Percentiles rank a stretch among this genome's conserved stretches.
phyloP scores from a whole-genome alignment of 2,888 invertebrate species.

The Phyto melanocephala region DNA sequence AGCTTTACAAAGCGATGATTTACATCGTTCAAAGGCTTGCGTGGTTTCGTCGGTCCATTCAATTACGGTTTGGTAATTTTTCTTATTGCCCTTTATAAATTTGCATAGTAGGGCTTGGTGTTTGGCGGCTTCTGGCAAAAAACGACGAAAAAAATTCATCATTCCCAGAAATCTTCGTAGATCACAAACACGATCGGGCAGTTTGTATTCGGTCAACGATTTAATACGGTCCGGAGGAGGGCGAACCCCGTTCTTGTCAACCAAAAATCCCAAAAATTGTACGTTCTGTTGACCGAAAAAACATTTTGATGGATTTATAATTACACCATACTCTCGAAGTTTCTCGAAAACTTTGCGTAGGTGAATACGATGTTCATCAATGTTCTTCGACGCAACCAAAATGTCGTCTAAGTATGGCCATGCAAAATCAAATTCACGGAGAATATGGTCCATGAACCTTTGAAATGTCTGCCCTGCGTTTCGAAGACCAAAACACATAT shows the following conservation, averaged over 20 bases:
- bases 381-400: slow-evolving; percentile 10
- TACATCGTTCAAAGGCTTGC: neutral
- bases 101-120: neutral
- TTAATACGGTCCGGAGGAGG: slow-evolving; percentile 57
- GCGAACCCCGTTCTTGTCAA: slow-evolving; percentile 32
- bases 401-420: slow-evolving; percentile 33
- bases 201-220: slow-evolving; percentile 52
- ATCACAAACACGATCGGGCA: slow-evolving; percentile 55
- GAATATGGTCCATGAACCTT: slow-evolving; percentile 38
- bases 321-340: slow-evolving; percentile 63
- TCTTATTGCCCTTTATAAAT: neutral
- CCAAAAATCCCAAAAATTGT: slow-evolving; percentile 56
- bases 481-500: slow-evolving; percentile 46
- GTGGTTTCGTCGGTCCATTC: neutral
- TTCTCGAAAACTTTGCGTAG: neutral
- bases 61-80: neutral
- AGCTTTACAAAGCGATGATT: neutral
- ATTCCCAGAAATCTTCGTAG: slow-evolving; percentile 24
- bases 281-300: slow-evolving; percentile 45
- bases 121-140: neutral
- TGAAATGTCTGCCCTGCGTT: slow-evolving; percentile 49
- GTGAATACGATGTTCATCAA: neutral
- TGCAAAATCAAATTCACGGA: slow-evolving; percentile 22
- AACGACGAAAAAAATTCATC: neutral
- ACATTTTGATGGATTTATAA: slow-evolving; percentile 65